These are phyloP conservation scores for Leuciscus idus DNA, from an alignment of 2,113 vertebrate genomes.

Conservation along the genomic window DNA sequence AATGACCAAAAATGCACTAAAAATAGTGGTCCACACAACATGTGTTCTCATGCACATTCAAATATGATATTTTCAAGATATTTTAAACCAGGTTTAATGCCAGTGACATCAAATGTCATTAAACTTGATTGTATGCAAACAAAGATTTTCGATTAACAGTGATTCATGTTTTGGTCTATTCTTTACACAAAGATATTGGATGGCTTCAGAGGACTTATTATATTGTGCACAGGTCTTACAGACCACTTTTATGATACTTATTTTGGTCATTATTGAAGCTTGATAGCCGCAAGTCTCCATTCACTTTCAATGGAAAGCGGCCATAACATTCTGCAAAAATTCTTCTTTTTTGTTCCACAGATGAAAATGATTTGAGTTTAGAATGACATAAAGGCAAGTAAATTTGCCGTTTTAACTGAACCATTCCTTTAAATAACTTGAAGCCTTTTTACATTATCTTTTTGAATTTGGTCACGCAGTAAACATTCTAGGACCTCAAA, in stretches of 20 bases:
- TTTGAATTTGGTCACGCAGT: not conserved
- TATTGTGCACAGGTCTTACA: not conserved
- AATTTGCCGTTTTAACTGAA: not conserved
- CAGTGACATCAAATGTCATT: not conserved
- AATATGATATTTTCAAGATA: not conserved
- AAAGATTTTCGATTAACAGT: not conserved
- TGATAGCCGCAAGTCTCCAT: not conserved
- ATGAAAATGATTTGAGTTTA: not conserved
- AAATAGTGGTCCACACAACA: not conserved
- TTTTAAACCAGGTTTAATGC: not conserved
- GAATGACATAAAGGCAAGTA: not conserved
- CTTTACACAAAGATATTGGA: not conserved
- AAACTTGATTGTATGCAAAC: not conserved
- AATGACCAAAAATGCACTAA: not conserved
- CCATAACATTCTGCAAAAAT: not conserved
- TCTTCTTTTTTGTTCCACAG: not conserved
- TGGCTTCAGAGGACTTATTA: not conserved
- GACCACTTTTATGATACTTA: not conserved
- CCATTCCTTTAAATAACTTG: not conserved
- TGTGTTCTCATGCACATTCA: not conserved
- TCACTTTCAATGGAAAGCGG: not conserved
- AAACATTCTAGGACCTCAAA: conserved; percentile 1
- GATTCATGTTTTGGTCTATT: not conserved
- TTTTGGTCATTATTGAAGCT: not conserved
- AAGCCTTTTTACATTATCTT: not conserved